Evolutionary conservation across 2,113 vertebrate species (phyloP).

Genomic region (Hipposideros armiger): DNA sequence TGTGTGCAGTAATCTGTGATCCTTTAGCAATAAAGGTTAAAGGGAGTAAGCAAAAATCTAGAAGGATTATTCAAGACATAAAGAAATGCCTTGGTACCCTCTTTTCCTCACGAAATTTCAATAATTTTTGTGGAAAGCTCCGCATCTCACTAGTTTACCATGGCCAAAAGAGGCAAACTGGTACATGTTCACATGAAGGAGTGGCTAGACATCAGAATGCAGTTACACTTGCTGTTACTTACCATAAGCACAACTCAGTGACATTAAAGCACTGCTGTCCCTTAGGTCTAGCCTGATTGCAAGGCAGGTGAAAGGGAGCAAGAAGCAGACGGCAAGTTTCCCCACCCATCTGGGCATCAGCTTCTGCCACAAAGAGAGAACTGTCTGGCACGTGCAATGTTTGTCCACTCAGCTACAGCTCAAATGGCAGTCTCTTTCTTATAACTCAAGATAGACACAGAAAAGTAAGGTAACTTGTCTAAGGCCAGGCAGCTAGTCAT

Average conservation of each 20-base stretch:
- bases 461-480: neutral
- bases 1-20: neutral
- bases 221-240: neutral
- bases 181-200: neutral
- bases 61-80: neutral
- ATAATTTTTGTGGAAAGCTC: neutral
- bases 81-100: neutral
- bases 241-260: too few species aligned
- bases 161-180: neutral
- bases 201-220: neutral
- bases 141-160: neutral
- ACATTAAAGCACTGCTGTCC: neutral
- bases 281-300: neutral
- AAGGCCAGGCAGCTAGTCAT: neutral
- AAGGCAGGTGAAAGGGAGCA: neutral
- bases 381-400: neutral
- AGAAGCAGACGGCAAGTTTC: neutral
- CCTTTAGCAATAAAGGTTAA: neutral
- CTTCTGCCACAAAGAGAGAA: neutral
- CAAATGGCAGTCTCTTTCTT: neutral
- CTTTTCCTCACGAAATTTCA: neutral
- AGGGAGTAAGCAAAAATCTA: neutral
- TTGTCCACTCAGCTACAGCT: neutral
- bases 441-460: neutral
- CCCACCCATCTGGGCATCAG: neutral